Conservation (phyloP, 2,797 vertebrate species). For the Chloroceryle amazona region DNA sequence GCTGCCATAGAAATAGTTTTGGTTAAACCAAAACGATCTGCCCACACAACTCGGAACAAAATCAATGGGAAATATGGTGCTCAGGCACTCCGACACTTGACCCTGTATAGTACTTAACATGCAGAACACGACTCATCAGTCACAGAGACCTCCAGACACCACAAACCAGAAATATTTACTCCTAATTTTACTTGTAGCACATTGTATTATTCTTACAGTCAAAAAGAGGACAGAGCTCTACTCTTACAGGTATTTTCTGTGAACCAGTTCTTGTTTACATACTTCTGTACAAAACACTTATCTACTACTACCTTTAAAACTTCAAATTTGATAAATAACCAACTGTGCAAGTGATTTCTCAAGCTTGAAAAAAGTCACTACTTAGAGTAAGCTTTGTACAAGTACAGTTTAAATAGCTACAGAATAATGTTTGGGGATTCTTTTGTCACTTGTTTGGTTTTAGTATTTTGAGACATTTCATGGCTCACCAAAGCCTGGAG, state of each 20-base stretch:
- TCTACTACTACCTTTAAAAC: neutral
- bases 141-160: neutral
- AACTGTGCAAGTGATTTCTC: neutral
- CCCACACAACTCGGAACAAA: neutral
- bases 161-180: neutral
- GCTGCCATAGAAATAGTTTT: neutral
- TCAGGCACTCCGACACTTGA: neutral
- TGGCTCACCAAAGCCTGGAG: neutral
- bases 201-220: neutral
- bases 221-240: neutral
- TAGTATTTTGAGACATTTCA: neutral
- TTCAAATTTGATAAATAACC: neutral
- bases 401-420: neutral
- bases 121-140: neutral
- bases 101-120: neutral
- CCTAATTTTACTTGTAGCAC: neutral
- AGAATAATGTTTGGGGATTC: fast-evolving
- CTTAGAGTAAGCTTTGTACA: neutral
- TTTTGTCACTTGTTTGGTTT: neutral
- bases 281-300: neutral
- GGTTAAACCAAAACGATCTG: neutral
- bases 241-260: neutral
- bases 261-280: neutral
- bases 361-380: neutral
- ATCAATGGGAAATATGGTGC: neutral